These are phyloP conservation scores for Epinotia ramella DNA, from an alignment of 2,888 invertebrate species.

Conservation along the genomic window DNA sequence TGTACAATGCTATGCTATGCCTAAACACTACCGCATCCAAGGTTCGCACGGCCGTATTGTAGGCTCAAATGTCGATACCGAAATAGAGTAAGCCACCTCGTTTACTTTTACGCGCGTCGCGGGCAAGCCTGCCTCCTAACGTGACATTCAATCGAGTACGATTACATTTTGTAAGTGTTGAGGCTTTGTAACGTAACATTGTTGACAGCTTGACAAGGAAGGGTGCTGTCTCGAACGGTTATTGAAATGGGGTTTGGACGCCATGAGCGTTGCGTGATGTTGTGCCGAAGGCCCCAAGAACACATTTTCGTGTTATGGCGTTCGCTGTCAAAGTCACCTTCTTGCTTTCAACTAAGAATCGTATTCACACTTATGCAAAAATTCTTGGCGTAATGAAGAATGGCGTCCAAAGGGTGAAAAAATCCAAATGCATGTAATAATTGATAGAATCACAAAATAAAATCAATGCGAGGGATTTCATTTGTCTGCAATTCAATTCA, in stretches of 20 bases:
- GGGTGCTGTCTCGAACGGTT: neutral
- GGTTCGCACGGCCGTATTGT: conserved; percentile 8
- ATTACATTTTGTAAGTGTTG: conserved; percentile 28
- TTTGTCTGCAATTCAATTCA: no score
- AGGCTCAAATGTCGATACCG: conserved; percentile 51
- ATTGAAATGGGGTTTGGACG: neutral
- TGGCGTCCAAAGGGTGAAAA: no score
- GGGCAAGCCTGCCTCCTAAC: neutral
- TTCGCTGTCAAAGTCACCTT: no score
- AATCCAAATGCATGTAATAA: no score
- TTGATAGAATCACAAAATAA: no score
- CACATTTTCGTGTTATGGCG: no score
- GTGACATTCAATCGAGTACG: conserved; percentile 31
- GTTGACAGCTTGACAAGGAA: neutral
- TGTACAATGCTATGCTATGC: neutral
- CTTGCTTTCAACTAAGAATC: no score
- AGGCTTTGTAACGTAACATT: conserved; percentile 3
- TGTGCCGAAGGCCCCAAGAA: no score
- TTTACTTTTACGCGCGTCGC: conserved; percentile 49
- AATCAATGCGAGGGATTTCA: no score
- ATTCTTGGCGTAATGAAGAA: no score
- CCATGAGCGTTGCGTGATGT: no score
- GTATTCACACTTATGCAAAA: no score
- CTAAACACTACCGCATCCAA: conserved; percentile 34
- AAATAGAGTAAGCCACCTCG: conserved; percentile 51